Percentiles rank a stretch among this genome's conserved stretches.
Evolutionary conservation across 2,888 invertebrate species (phyloP).

Genomic region (Melanophora roralis): DNA sequence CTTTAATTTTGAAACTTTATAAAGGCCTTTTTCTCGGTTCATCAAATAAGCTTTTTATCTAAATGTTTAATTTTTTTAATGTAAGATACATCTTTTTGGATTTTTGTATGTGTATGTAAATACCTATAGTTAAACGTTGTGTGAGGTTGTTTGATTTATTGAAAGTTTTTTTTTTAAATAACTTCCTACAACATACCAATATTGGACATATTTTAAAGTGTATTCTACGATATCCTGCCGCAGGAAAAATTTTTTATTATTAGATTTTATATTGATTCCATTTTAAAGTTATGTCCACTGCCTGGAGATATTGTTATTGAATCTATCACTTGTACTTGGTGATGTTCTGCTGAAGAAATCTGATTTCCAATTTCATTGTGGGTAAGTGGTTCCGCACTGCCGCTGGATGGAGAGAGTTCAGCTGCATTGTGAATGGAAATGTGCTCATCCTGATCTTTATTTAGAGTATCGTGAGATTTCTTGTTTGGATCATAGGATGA

Average conservation of each 20-base stretch:
- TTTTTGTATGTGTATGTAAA: not conserved
- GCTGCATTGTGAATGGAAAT: slow-evolving; percentile 61
- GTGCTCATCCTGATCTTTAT: slow-evolving; percentile 49
- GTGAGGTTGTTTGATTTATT: not conserved
- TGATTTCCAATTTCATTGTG: slow-evolving; percentile 45
- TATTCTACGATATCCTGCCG: slow-evolving; percentile 3
- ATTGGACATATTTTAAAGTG: not conserved
- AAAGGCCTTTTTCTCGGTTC: no score
- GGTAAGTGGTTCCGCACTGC: slow-evolving; percentile 3
- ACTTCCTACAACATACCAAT: slow-evolving; percentile 3
- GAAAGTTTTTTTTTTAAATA: not conserved
- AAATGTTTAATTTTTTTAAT: no score
- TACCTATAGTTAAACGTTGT: not conserved
- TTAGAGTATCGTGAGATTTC: slow-evolving; percentile 65
- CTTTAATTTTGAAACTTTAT: no score
- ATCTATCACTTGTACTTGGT: slow-evolving; percentile 73
- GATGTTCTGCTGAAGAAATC: slow-evolving; percentile 56
- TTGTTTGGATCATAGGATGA: slow-evolving; percentile 51
- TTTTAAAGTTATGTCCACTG: slow-evolving; percentile 75
- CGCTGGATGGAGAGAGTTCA: slow-evolving; percentile 62
- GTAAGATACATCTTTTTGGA: no score
- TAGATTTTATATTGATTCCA: slow-evolving; percentile 74
- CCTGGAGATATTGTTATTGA: slow-evolving; percentile 75
- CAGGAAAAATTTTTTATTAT: not conserved
- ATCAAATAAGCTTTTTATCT: no score